Evolutionary conservation across 1,140 invertebrate genomes (phyloP), one percentile per base, ranked within the genome.

Genomic region (Lineus longissimus): DNA sequence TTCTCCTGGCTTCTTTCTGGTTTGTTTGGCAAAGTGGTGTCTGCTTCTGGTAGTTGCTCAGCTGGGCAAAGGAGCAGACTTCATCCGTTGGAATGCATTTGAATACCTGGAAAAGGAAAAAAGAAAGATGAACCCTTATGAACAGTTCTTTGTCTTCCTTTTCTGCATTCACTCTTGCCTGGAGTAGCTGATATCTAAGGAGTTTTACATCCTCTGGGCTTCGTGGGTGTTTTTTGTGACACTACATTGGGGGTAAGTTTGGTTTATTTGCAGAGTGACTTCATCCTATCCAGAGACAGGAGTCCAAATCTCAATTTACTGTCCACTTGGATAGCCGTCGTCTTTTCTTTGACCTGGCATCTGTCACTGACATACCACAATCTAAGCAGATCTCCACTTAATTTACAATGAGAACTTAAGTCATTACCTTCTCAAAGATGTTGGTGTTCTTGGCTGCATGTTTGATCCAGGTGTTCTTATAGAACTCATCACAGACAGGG

Each of bases 391-490:
- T n/a, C n/a, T n/a, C n/a, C n/a, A n/a, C n/a, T n/a, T n/a, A n/a
- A n/a, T n/a, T n/a, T n/a, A n/a, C n/a, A n/a, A n/a, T n/a, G n/a
- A n/a, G n/a, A n/a, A n/a, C n/a, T n/a, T n/a, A n/a, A n/a, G n/a
- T n/a, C n/a, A 65, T 79, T 56, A 92, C 91, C 84, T 93, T 87
- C 73, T 95, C 93, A 82, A 89, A 96, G 30, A 93, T 88, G 67
- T 88, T 86, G 0, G 94, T 95, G 76, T 97, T 97, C 54, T 81
- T 79, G 36, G 84, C 84, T 6, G 93, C 93, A 51, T 86, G 90
- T 41, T 84, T 82, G 55, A 89, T 84, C 93, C 94, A 97, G 0
- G 90, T 77, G 61, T 89, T 86, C 67, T 86, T 88, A 76, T 91
- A 96, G 81, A 97, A 81, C n/a, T 67, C 57, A 61, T 79, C 71